These are phyloP conservation scores for Fissipunctia ypsillon DNA, from an alignment of 2,888 invertebrate genomes.

Conservation along the genomic window DNA sequence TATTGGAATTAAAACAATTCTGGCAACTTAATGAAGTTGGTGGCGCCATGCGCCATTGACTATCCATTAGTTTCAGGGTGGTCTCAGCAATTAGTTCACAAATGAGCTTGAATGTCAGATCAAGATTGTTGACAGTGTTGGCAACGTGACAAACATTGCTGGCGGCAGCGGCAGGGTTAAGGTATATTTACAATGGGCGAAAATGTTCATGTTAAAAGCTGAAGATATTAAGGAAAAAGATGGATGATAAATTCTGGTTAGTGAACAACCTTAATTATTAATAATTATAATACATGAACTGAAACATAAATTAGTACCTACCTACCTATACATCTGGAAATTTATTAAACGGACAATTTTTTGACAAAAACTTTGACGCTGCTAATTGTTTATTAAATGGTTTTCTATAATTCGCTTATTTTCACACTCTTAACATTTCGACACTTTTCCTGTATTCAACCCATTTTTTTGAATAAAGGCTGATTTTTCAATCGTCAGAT, in stretches of 20 bases:
- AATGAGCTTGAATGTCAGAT: constrained; percentile 88
- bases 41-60: constrained; percentile 85
- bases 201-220: not conserved
- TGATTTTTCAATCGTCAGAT: no score
- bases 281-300: not conserved
- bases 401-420: not conserved
- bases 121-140: constrained; percentile 76
- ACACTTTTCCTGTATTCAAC: not conserved
- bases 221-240: not conserved
- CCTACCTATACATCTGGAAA: no score
- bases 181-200: constrained; percentile 41
- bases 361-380: not conserved
- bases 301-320: no score
- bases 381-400: not conserved
- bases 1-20: constrained; percentile 32
- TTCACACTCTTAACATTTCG: no score
- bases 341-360: not conserved
- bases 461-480: not conserved
- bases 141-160: constrained; percentile 82
- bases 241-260: not conserved
- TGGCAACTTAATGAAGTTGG: constrained; percentile 44
- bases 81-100: constrained; percentile 86
- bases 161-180: constrained; percentile 52
- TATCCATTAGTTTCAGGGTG: constrained; percentile 86
- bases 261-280: not conserved